Base-by-base conservation (phyloP, 2,888 invertebrate species). In the Lithophane ornitopus region DNA sequence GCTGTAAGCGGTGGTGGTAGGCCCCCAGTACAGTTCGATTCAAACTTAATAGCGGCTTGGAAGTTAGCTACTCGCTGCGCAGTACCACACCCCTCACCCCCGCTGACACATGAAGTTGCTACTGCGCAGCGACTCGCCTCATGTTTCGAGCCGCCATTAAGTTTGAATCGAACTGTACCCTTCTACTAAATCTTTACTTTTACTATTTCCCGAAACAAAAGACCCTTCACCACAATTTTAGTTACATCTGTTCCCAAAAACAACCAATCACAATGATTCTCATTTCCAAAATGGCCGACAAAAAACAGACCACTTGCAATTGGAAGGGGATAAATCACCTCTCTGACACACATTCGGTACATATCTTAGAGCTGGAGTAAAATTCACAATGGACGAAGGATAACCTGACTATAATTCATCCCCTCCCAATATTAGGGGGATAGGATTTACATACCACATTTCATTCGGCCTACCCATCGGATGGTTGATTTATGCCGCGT, bases 361-460 rank as follows among this genome's bases (percentile, higher is more conserved):
- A 80, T 87, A 87, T 87, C 81, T 85, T 73, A 76, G 76, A 70
- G 52, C 65, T 61, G 76, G 65, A 82, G 84, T 81, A 85, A 85
- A 87, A 85, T 76, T 86, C 86, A 91, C 92, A 90, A 91, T 88
- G 90, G 90, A 84, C 87, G 88, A 80, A 81, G 88, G 91, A 92
- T 93, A 92, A 91, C 92, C 90, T 88, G 86, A 79, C 90, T 78
- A 92, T 93, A 93, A 93, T 89, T 93, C 92, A 93, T 93, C 88
- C 87, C 83, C 84, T 67, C 84, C 89, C 90, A 89, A 92, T 92
- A 92, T 92, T 91, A 91, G 89, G 91, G 91, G 81, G 88, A 87
- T 88, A 78, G 90, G 90, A 93, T 94, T 94, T 93, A 92, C 93
- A 94, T 94, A 93, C 91, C 92, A 88, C 92, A 90, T 91, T 89